Evolutionary conservation across 2,113 vertebrate genomes (phyloP), one percentile per base, ranked within the genome.

Genomic region (Gasterosteus aculeatus): DNA sequence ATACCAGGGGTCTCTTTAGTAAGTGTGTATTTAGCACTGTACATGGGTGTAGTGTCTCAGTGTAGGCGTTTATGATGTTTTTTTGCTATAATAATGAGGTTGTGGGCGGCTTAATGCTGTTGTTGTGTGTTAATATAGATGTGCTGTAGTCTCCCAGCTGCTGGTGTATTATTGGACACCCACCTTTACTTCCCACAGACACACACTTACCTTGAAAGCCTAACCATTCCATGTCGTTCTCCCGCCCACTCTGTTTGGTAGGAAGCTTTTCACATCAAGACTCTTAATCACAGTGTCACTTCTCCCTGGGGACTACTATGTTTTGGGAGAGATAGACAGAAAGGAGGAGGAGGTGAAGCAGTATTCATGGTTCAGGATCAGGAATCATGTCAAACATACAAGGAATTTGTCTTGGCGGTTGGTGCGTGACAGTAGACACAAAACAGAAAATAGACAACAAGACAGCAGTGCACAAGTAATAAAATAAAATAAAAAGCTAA

Each of bases 251-350:
- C 14, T 42, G 68, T 77, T 74, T 49, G 75, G 74, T 46, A 78
- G 70, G 74, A 81, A 81, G 65, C 77, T 60, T 70, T 71, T 76
- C 62, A 82, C 72, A 51, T 77, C 63, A 69, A 72, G 80, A 77
- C 70, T 61, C 60, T 85, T 73, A 75, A 70, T 81, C 81, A 72
- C 73, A 77, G 31, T 73, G 87, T 85, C 79, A 83, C 58, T 58
- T 78, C 70, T 74, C 71, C 68, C 72, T 77, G 82, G 74, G 77
- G 85, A 80, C 72, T 15, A n/a, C 42, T 70, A 72, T 26, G 70
- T 59, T 69, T 18, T 16, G 49, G 58, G 46, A 67, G 19, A 44
- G 58, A 47, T 33, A 46, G 60, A 63, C 65, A 57, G 29, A 53
- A 42, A 67, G 51, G 42, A 75, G 38, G 64, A 49, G 62, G 38